Percentiles rank a stretch among this genome's conserved stretches.
Conservation (phyloP, 2,113 vertebrate species). For the Chiloscyllium plagiosum region DNA sequence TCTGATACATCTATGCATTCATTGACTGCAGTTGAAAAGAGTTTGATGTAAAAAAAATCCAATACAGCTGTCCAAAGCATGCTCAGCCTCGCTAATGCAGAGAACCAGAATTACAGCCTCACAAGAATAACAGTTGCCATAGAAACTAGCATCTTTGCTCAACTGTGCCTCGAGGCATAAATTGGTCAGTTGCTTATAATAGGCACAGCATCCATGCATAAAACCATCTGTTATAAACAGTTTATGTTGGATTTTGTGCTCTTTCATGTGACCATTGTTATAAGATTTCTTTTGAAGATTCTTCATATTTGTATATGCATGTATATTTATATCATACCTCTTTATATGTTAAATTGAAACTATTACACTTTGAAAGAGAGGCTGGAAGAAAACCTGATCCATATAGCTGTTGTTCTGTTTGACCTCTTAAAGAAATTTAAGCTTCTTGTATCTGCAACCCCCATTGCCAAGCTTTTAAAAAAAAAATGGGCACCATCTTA, state of each 20-base stretch:
- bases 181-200: background rate
- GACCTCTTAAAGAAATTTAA: background rate
- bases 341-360: background rate
- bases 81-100: background rate
- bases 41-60: background rate
- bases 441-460: background rate
- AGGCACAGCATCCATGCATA: background rate
- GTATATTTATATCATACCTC: background rate
- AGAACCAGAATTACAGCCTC: background rate
- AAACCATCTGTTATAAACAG: background rate
- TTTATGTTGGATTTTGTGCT: background rate
- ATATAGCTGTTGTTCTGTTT: background rate
- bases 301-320: background rate
- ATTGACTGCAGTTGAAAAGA: background rate
- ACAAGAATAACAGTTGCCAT: background rate
- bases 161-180: conserved; percentile 30
- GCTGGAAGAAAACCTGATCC: background rate
- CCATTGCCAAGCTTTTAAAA: background rate
- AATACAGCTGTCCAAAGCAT: conserved; percentile 14
- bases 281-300: background rate
- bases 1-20: background rate
- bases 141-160: conserved; percentile 24
- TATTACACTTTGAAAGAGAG: background rate
- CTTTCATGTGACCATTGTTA: background rate
- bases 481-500: background rate